Percentiles rank a stretch among this genome's conserved stretches.
Conservation (phyloP, 2,113 vertebrate species). For the Alethe castanea region DNA sequence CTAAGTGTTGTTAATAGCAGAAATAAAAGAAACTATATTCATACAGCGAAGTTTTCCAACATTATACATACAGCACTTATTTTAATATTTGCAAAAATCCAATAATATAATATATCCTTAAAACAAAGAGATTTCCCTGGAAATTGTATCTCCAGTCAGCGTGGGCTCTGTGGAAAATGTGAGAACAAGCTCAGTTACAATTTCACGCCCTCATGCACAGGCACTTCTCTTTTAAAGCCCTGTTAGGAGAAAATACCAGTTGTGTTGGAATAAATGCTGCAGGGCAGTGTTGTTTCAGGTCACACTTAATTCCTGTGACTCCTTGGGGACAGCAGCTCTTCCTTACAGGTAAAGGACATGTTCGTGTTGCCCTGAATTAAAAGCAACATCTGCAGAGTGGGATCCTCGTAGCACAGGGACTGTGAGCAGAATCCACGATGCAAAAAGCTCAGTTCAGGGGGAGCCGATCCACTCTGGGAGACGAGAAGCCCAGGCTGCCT, state of each 20-base stretch:
- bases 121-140: background rate
- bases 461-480: background rate
- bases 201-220: background rate
- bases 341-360: background rate
- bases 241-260: background rate
- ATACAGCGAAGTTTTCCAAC: too few relatives aligned
- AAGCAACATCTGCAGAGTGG: background rate
- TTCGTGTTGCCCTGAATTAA: background rate
- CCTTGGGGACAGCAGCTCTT: background rate
- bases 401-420: accelerated
- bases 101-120: too few relatives aligned
- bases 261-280: background rate
- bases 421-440: background rate
- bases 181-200: background rate
- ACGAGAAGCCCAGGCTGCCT: too few relatives aligned
- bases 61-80: too few relatives aligned
- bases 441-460: background rate
- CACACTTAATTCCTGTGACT: background rate
- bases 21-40: too few relatives aligned
- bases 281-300: background rate
- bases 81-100: too few relatives aligned
- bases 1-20: too few relatives aligned
- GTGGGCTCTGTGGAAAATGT: background rate
- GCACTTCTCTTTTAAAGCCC: background rate
- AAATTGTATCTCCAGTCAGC: background rate